Conservation (phyloP, 2,113 vertebrate genomes). For the Cryptotis parvus region DNA sequence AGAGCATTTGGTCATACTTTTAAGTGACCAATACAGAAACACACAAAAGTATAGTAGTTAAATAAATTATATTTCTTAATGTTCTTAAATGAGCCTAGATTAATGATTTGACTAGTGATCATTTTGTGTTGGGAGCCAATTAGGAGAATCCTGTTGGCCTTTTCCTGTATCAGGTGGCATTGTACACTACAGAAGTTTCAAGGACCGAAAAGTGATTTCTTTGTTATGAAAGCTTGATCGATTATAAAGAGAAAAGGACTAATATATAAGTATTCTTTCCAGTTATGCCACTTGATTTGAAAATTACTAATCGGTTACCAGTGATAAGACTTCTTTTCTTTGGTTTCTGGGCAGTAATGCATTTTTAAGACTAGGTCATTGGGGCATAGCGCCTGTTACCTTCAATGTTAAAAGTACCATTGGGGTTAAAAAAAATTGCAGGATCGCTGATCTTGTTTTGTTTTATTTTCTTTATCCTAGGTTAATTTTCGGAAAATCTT, state of each 20-base stretch:
- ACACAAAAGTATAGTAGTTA: neutral
- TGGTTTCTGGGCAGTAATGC: constrained; percentile 59
- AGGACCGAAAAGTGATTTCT: constrained; percentile 21
- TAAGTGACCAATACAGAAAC: neutral
- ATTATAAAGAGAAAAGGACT: neutral
- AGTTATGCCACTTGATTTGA: constrained; percentile 52
- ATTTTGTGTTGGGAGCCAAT: neutral
- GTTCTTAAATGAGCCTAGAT: neutral
- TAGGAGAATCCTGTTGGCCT: neutral
- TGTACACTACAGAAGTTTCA: neutral
- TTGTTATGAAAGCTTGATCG: constrained; percentile 47
- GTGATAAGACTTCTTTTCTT: constrained; percentile 29
- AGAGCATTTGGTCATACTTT: neutral
- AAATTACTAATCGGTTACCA: constrained; percentile 54
- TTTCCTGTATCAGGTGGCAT: neutral
- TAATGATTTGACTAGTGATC: neutral
- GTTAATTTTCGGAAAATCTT: constrained; percentile 44
- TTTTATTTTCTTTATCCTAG: neutral
- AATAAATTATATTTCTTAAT: neutral
- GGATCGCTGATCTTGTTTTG: constrained; percentile 30
- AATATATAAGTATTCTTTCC: constrained; percentile 24
- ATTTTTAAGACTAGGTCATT: constrained; percentile 39
- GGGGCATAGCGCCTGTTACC: neutral
- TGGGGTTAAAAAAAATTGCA: neutral
- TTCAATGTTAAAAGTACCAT: constrained; percentile 38